A percentile compares a stretch with the other conserved stretches of the same genome.
phyloP scores from a whole-genome alignment of 2,888 invertebrate genomes.

The Formica aserva region DNA sequence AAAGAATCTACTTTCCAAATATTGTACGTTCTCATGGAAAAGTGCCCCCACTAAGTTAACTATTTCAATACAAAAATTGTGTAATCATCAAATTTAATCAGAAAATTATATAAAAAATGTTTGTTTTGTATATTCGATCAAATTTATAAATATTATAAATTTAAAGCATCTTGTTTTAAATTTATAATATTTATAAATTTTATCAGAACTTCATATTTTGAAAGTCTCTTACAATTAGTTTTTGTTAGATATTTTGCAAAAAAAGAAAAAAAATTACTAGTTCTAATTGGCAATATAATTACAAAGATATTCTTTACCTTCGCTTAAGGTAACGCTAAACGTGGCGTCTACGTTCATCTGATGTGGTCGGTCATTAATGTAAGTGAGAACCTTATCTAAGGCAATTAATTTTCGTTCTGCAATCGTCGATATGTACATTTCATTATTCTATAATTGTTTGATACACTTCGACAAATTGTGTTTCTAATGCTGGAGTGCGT shows the following conservation, averaged over 20 bases:
- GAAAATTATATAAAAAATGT: background rate
- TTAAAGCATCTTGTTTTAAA: too few species aligned
- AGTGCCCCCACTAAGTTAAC: slow-evolving; percentile 70
- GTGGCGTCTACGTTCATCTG: slow-evolving; percentile 84
- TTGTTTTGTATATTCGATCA: too few species aligned
- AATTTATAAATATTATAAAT: too few species aligned
- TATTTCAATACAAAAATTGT: slow-evolving; percentile 38
- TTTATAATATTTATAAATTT: too few species aligned
- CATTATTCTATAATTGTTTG: background rate
- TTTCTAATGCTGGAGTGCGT: background rate
- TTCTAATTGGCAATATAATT: background rate
- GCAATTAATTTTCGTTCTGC: slow-evolving; percentile 68
- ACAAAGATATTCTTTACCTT: slow-evolving; percentile 79
- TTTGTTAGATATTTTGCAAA: background rate
- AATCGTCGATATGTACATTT: slow-evolving; percentile 23
- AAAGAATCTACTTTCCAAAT: slow-evolving; percentile 56
- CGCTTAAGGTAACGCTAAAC: slow-evolving; percentile 82
- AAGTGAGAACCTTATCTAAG: slow-evolving; percentile 79
- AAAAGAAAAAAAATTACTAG: background rate
- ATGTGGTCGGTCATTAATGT: slow-evolving; percentile 78
- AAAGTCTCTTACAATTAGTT: background rate
- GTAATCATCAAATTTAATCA: background rate
- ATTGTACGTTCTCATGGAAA: slow-evolving; percentile 61
- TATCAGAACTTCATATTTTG: background rate
- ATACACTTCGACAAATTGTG: background rate